These are phyloP conservation scores for Camelus dromedarius DNA, from an alignment of 2,113 vertebrate species.

Conservation along the genomic window DNA sequence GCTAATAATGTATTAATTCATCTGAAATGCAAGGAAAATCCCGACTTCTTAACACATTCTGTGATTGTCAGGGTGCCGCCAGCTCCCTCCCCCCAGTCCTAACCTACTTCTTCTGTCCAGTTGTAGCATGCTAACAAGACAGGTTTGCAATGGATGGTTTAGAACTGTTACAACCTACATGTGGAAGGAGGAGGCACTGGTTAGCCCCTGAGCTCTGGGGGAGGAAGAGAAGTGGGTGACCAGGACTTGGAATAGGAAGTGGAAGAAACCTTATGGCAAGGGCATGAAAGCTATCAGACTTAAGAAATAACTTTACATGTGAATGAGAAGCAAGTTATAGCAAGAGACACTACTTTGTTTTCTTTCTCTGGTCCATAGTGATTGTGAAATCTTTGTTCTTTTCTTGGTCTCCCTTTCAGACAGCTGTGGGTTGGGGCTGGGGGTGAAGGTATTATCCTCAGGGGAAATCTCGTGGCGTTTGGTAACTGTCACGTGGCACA, in stretches of 20 bases:
- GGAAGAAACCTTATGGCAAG: neutral
- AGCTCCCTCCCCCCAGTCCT: too few species aligned
- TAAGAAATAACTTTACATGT: neutral
- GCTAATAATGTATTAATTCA: neutral
- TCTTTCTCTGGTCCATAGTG: neutral
- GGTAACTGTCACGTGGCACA: neutral
- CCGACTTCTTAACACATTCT: neutral
- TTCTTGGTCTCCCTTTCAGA: neutral
- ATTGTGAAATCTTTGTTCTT: neutral
- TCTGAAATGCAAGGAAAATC: neutral
- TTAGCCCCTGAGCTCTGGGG: neutral
- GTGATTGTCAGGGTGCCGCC: neutral
- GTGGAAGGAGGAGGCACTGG: neutral
- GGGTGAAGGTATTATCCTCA: neutral
- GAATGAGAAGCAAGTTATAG: neutral
- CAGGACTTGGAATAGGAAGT: neutral
- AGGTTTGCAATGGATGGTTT: neutral
- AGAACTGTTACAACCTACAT: neutral
- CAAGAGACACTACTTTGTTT: neutral
- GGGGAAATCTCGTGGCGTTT: neutral
- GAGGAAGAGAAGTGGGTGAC: neutral
- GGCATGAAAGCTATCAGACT: neutral
- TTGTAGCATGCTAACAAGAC: fast-evolving
- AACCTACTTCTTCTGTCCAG: neutral
- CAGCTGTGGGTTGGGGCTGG: neutral